Percentiles rank a stretch among this genome's conserved stretches.
Conservation (phyloP, 2,797 vertebrate genomes). For the Poeciliopsis paucimaculata region DNA sequence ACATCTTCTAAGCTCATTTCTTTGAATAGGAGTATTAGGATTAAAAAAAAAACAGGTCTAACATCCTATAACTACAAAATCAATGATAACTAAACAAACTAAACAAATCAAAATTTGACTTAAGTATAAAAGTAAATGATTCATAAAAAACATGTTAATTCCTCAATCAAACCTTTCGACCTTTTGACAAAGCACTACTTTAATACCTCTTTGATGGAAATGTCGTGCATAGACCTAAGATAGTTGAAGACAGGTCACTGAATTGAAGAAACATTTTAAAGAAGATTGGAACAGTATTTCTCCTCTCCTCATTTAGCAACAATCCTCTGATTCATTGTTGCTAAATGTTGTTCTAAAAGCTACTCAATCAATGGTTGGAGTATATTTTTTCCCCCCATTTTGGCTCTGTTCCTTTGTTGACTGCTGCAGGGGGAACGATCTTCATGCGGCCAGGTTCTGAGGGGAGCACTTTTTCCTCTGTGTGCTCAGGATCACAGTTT, state of each 20-base stretch:
- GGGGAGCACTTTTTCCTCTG: constrained; percentile 35
- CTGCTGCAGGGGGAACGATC: constrained; percentile 24
- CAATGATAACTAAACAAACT: too few relatives aligned
- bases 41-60: not conserved
- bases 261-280: not conserved
- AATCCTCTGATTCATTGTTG: not conserved
- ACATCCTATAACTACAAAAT: too few relatives aligned
- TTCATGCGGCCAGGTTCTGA: constrained; percentile 30
- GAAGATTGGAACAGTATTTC: not conserved
- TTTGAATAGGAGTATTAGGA: not conserved
- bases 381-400: not conserved
- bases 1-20: not conserved
- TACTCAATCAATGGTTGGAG: not conserved
- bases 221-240: not conserved
- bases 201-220: not conserved
- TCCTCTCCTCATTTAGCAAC: not conserved
- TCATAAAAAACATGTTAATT: not conserved
- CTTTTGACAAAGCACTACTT: not conserved
- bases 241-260: not conserved
- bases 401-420: not conserved
- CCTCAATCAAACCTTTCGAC: not conserved
- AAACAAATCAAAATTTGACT: not conserved
- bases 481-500: constrained; percentile 54
- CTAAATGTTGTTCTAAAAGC: not conserved
- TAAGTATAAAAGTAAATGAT: not conserved